Evolutionary conservation across 2,797 vertebrate species (phyloP).

Genomic region (Epinephelus awoara): DNA sequence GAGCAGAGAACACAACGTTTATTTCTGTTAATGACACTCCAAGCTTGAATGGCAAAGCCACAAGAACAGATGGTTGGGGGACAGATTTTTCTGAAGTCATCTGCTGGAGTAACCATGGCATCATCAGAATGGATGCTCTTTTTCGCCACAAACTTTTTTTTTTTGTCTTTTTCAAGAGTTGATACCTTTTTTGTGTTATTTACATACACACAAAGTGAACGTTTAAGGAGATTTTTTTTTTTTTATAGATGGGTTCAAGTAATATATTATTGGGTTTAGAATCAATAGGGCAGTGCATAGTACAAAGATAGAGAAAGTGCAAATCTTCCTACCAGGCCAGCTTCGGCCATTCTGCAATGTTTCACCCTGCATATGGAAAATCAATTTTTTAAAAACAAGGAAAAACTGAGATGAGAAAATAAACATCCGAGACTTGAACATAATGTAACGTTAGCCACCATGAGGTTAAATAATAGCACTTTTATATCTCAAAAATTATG

Average conservation of each 20-base stretch:
- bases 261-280: constrained; percentile 98
- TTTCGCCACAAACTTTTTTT: constrained; percentile 85
- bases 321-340: constrained; percentile 95
- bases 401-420: constrained; percentile 64
- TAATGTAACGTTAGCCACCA: constrained; percentile 88
- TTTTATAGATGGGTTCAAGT: constrained; percentile 98
- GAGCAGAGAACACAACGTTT: constrained; percentile 99
- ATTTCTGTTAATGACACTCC: constrained; percentile 98
- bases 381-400: constrained; percentile 37
- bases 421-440: constrained; percentile 74
- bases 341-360: constrained; percentile 87
- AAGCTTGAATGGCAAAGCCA: constrained; percentile 97
- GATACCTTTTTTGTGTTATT: constrained; percentile 92
- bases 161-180: constrained; percentile 80
- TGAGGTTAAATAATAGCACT: constrained; percentile 94
- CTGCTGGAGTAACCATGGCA: constrained; percentile 94
- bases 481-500: constrained; percentile 86
- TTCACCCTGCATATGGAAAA: constrained; percentile 90
- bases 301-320: constrained; percentile 99
- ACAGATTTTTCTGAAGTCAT: constrained; percentile 91
- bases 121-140: constrained; percentile 86
- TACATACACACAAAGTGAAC: constrained; percentile 94
- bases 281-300: constrained; percentile 99
- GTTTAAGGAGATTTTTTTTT: constrained; percentile 87
- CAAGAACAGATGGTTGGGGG: constrained; percentile 92